Evolutionary conservation across 2,113 vertebrate genomes (phyloP), one percentile per base, ranked within the genome.

Genomic region (Corydoras sp.): DNA sequence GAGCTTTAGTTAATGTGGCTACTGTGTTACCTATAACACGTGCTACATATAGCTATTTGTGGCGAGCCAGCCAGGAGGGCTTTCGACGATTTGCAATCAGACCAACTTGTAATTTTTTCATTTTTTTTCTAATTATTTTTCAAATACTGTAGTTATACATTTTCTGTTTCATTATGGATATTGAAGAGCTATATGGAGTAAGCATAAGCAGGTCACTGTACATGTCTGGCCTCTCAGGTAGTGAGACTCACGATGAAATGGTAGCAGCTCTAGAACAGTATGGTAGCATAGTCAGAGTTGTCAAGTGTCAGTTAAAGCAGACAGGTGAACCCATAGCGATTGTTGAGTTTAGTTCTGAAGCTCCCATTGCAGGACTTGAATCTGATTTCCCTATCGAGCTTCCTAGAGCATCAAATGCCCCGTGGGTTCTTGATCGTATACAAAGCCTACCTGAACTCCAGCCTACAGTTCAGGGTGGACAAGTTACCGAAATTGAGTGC

Each of bases 331-430:
- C 1, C 3, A 9, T 61, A 30, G 59, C 59, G 1, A 13, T 61
- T 10, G 24, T 61, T 31, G 12, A 61, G 59, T 61, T 61, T 61
- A 61, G 9, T 61, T 61, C 24, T 61, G 59, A 31, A 10, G 59
- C 59, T 31, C 29, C 59, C 2, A 30, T 61, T 9, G 29, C 31
- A 29, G 4, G 11, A 31, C 29, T 31, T 61, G 29, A 53, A 53
- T 10, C 12, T 53, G 51, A 53, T 61, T 61, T 30, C 58, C 58
- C 24, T 29, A 30, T 61, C 30, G 18, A 61, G 58, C 58, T 61
- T 30, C 58, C 58, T 30, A 61, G 58, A 30, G 59, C 29, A 61
- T 1, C 58, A 4, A 59, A 3, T 24, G 10, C 24, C 58, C 58
- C 1, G n/a, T 59, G 58, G 58, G 3, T 59, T 18, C 58, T 59